These are phyloP conservation scores for Gallinago undulata DNA, from an alignment of 2,113 vertebrate species.

Conservation along the genomic window DNA sequence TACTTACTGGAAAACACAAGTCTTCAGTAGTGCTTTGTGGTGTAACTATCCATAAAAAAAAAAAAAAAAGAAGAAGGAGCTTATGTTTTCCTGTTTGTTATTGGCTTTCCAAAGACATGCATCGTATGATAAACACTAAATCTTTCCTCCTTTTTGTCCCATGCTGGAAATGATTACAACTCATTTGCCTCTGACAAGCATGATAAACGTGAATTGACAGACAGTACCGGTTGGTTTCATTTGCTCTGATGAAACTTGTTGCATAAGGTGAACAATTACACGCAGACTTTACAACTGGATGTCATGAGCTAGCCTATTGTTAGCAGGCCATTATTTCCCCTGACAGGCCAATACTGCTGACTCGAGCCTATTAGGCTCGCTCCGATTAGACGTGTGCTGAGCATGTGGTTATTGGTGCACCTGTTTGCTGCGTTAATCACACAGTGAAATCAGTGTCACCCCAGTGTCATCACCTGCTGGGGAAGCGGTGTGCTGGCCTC, in stretches of 20 bases:
- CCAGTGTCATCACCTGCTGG: not conserved
- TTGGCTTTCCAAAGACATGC: not conserved
- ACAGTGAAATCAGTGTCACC: not conserved
- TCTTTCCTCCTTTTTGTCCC: not conserved
- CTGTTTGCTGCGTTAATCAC: not conserved
- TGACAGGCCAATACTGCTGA: not conserved
- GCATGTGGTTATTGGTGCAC: not conserved
- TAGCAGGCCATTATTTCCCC: not conserved
- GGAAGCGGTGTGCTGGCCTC: fast-evolving
- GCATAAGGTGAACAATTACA: not conserved
- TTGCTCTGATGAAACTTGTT: not conserved
- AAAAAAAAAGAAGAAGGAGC: not conserved
- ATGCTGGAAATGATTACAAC: not conserved
- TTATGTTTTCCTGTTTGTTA: not conserved
- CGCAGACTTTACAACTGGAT: not conserved
- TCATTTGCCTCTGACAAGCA: constrained; percentile 6
- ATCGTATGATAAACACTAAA: not conserved
- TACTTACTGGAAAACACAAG: not conserved
- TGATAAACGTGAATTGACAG: constrained; percentile 41
- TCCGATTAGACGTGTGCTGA: not conserved
- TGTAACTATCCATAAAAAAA: not conserved
- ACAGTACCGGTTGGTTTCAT: not conserved
- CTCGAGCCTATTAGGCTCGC: not conserved
- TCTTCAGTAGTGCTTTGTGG: fast-evolving
- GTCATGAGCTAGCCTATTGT: not conserved